Percentiles rank a stretch among this genome's conserved stretches.
phyloP scores from a whole-genome alignment of 2,113 vertebrate genomes.

The Casuarius casuarius region DNA sequence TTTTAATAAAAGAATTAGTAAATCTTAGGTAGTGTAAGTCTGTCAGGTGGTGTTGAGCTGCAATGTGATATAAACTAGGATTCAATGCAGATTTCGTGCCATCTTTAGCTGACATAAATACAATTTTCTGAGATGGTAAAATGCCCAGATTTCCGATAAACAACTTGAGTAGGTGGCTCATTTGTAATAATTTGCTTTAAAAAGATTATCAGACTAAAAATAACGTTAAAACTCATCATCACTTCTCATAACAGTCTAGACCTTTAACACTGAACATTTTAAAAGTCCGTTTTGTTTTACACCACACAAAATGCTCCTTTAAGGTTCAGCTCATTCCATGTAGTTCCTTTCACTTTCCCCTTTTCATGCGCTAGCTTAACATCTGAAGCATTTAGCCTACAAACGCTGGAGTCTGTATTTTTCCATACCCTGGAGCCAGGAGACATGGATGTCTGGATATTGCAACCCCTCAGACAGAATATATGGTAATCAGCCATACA shows the following conservation, averaged over 20 bases:
- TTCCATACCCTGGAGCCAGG: background rate
- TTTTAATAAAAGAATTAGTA: conserved; percentile 1
- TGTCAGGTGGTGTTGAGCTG: background rate
- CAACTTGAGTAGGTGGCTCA: background rate
- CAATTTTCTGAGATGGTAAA: background rate
- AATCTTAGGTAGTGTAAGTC: conserved; percentile 2
- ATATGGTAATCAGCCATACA: background rate
- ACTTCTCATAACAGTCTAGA: background rate
- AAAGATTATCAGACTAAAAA: background rate
- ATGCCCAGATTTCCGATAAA: background rate
- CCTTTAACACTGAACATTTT: fast-evolving
- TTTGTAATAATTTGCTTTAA: background rate
- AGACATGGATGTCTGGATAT: background rate
- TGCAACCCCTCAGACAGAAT: background rate
- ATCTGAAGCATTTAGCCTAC: background rate
- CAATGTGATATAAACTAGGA: background rate
- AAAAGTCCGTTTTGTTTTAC: background rate
- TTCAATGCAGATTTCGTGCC: background rate
- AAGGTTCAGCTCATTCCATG: background rate
- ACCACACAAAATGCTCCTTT: background rate
- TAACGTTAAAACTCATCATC: background rate
- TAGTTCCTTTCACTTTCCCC: background rate
- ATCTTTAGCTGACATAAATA: background rate
- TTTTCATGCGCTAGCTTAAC: background rate
- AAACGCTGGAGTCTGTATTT: background rate